Evolutionary conservation across 2,888 invertebrate species (phyloP).

Genomic region (Gastracanthus pulcherrimus): DNA sequence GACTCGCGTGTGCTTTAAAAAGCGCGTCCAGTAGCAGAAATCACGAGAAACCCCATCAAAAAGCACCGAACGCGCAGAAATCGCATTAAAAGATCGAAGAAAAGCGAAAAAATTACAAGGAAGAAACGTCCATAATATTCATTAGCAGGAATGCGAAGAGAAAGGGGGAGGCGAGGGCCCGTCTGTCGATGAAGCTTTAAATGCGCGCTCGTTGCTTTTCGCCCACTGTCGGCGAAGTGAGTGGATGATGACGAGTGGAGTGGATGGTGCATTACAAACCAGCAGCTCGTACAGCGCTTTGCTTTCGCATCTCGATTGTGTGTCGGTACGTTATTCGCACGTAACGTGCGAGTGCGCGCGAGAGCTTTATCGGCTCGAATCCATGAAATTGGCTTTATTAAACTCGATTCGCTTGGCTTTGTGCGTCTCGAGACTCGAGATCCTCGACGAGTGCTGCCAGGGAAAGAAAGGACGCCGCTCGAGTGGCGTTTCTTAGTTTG

Average conservation of each 20-base stretch:
- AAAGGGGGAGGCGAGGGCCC: too few species aligned
- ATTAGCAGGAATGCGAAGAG: too few species aligned
- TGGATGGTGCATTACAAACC: neutral
- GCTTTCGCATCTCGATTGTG: slow-evolving; percentile 8
- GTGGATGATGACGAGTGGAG: neutral
- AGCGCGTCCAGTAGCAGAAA: too few species aligned
- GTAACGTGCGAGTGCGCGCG: neutral
- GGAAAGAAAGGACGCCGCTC: neutral
- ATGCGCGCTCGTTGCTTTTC: neutral
- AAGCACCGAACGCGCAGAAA: too few species aligned
- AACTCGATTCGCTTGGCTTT: slow-evolving; percentile 29
- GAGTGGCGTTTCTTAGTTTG: too few species aligned
- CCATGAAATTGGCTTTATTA: slow-evolving; percentile 42
- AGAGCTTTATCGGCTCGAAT: slow-evolving; percentile 9
- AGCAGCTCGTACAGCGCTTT: neutral
- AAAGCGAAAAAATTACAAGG: too few species aligned
- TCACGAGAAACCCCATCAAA: too few species aligned
- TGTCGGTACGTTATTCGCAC: neutral
- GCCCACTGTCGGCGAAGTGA: neutral
- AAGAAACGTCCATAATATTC: too few species aligned
- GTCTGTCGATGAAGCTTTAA: too few species aligned
- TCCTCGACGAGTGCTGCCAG: neutral
- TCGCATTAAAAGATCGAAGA: too few species aligned
- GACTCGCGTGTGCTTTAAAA: too few species aligned
- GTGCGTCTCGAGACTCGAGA: neutral